Evolutionary conservation across 2,888 invertebrate species (phyloP).

Genomic region (Philopedon plagiatum): DNA sequence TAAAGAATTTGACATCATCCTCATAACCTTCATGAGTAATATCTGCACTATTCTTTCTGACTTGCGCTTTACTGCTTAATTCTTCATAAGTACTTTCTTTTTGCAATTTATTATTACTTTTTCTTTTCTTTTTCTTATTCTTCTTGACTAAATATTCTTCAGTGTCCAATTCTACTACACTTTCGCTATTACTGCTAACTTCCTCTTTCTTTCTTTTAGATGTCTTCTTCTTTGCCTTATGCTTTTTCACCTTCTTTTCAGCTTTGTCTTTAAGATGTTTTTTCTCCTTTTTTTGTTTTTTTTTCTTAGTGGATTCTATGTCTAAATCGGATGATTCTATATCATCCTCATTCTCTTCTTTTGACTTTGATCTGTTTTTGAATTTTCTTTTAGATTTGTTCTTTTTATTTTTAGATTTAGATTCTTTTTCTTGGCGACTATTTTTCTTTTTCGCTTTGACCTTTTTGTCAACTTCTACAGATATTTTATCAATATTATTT

Average conservation of each 20-base stretch:
- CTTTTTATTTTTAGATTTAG: slow-evolving; percentile 27
- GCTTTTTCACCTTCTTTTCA: slow-evolving; percentile 21
- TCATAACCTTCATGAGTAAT: slow-evolving; percentile 47
- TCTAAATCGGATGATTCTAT: slow-evolving; percentile 35
- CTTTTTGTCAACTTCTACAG: slow-evolving; percentile 8
- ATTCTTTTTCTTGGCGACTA: slow-evolving; percentile 25
- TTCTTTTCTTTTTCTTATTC: slow-evolving; percentile 33
- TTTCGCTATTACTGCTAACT: background rate
- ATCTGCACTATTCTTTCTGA: slow-evolving; percentile 33
- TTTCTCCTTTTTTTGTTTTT: slow-evolving; percentile 50
- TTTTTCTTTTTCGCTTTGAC: slow-evolving; percentile 38
- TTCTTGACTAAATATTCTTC: slow-evolving; percentile 53
- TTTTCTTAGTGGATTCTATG: slow-evolving; percentile 37
- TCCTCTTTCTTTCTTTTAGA: slow-evolving; percentile 29
- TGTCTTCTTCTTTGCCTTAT: slow-evolving; percentile 38
- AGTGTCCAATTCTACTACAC: slow-evolving; percentile 8
- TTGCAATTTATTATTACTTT: background rate
- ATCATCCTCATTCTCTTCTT: slow-evolving; percentile 11
- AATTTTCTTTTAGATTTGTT: slow-evolving; percentile 38
- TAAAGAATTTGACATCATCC: slow-evolving; percentile 53
- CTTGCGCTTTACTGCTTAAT: background rate
- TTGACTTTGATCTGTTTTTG: slow-evolving; percentile 40
- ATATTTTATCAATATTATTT: background rate
- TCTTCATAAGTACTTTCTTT: slow-evolving; percentile 3
- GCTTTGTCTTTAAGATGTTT: slow-evolving; percentile 27